Evolutionary conservation across 2,888 invertebrate species (phyloP).

Genomic region (Platyscelio sp.): DNA sequence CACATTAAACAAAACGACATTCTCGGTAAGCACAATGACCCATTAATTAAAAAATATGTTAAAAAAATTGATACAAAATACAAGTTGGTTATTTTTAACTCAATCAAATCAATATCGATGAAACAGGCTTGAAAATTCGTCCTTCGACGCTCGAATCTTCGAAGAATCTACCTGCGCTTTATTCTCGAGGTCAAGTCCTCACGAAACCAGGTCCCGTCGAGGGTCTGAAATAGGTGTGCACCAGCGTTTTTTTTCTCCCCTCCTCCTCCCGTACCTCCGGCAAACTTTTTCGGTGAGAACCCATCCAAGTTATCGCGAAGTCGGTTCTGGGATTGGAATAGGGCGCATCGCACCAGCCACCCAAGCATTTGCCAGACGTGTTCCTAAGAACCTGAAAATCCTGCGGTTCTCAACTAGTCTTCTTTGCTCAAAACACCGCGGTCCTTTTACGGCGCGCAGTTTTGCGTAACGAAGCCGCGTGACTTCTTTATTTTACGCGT

Average conservation of each 20-base stretch:
- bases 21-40: too few species aligned
- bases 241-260: conserved; percentile 55
- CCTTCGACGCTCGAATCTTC: conserved; percentile 33
- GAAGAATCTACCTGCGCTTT: conserved; percentile 59
- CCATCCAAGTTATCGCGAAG: conserved; percentile 75
- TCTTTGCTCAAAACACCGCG: conserved; percentile 75
- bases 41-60: conserved; percentile 7
- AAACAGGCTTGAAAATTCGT: conserved; percentile 50
- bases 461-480: conserved; percentile 70
- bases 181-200: conserved; percentile 64
- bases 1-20: too few species aligned
- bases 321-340: conserved; percentile 77
- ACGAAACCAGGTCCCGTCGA: conserved; percentile 55
- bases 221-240: conserved; percentile 73
- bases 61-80: too few species aligned
- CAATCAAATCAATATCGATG: conserved; percentile 40
- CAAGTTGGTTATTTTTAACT: conserved; percentile 37
- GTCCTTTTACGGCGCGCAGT: conserved; percentile 75
- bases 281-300: conserved; percentile 76
- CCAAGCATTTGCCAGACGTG: conserved; percentile 80
- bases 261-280: conserved; percentile 14
- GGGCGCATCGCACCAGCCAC: conserved; percentile 80
- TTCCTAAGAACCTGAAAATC: conserved; percentile 83
- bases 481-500: conserved; percentile 73
- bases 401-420: conserved; percentile 82